Evolutionary conservation across 2,888 invertebrate species (phyloP), one percentile per base, ranked within the genome.

Genomic region (Hartigia nigra): DNA sequence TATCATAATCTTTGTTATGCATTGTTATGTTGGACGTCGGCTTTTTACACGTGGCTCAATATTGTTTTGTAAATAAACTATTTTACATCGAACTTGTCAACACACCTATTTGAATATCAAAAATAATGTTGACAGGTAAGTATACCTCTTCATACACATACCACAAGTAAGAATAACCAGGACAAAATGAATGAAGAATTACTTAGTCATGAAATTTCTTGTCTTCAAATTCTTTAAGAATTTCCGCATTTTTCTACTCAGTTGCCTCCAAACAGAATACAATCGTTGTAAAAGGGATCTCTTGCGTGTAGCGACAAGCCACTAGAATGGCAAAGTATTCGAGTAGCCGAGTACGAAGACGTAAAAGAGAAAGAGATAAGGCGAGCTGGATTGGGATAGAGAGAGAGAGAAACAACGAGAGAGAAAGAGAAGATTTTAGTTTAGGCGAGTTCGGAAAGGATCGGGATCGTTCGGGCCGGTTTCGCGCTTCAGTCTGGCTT

Each of bases 381-480:
- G 55, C 1, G 9, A 14, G 9, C 23, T 39, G 14, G 23, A 55
- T 14, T 55, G 23, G 23, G 14, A 39, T 39, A 55, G 23, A 9
- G 36, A 12, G 12, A 36, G 11, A 12, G 11, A 55, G 14, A 39
- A 1, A 39, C 5, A 39, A 1, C 12, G 1, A 39, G 4, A 55
- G 5, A 0, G 23, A 23, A 9, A 55, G 39, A 55, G 55, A 55
- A 23, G 55, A 55, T 55, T 55, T 23, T 55, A 35, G 69, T 55
- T 55, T 72, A 31, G 72, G 72, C 35, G 34, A 69, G 76, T 5
- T 77, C 74, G 74, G 79, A 69, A 14, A 23, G 12, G 76, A 32
- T 81, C 86, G 86, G 77, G 12, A 32, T 31, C 4, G 39, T 12
- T 78, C 86, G 83, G 77, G 55, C 55, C 55, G 55, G 55, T 32